Evolutionary conservation across 2,113 vertebrate genomes (phyloP), one percentile per base, ranked within the genome.

Genomic region (Salvelinus fontinalis): DNA sequence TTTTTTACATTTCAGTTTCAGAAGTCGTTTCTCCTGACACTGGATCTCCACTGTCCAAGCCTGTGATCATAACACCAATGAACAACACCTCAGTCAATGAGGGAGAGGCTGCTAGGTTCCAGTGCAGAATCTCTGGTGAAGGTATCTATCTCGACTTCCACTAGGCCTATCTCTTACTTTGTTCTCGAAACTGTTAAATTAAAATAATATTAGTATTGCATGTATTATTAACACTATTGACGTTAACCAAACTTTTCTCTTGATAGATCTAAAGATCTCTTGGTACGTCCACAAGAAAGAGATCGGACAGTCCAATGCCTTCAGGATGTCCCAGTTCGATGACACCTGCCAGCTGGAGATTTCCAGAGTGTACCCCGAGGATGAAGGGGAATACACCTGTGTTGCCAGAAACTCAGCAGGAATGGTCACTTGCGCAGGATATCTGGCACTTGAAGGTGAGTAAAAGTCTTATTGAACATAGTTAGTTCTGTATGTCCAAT

Each of bases 201-300:
- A 18, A 16, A 54, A 14, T 54, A 18, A 16, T 54, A 54, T 4
- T 54, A 54, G 16, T 54, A 54, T 18, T 54, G 12, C 3, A 54
- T 18, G 51, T 18, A 44, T 54, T 54, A 64, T 26, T 60, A 64
- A 22, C 26, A n/a, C 12, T 22, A 12, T 22, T 11, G 60, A 64
- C 7, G 26, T 64, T 5, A 22, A 12, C 16, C 8, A 49, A 20
- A n/a, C 16, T 31, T 0, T n/a, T 76, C 22, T 74, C 0, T 79
- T 34, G 79, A 9, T 89, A 99, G 98, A 98, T 84, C 88, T 99
- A 34, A 95, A 94, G 86, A 81, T 97, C 20, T 93, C 94, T 70
- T 99, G 98, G 97, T 97, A 96, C 82, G 93, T 88, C 89, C 95
- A 94, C 75, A 94, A 96, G 81, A 95, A 91, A 87, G 96, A 98